Conservation (phyloP, 2,797 vertebrate species). For the Menidia menidia region DNA sequence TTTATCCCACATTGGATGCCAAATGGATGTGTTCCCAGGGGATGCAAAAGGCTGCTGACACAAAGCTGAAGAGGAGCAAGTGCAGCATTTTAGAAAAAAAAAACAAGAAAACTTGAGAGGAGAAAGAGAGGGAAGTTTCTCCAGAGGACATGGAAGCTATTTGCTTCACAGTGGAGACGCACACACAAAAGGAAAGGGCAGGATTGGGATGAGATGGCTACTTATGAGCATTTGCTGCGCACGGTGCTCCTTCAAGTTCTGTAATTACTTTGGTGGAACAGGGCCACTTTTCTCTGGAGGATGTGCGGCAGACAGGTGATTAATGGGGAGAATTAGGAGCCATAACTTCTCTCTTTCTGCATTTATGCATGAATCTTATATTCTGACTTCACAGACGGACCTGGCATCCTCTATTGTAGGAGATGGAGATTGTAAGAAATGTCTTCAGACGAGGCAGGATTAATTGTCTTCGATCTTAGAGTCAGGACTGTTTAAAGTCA, state of each 20-base stretch:
- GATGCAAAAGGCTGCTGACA: constrained; percentile 47
- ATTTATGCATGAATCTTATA: constrained; percentile 54
- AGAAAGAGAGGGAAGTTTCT: constrained; percentile 28
- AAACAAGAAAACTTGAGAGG: background rate
- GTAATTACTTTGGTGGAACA: constrained; percentile 65
- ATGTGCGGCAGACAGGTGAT: constrained; percentile 68
- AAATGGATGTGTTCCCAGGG: constrained; percentile 64
- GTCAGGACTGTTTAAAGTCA: constrained; percentile 45
- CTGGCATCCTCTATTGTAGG: constrained; percentile 54
- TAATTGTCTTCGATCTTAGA: constrained; percentile 48
- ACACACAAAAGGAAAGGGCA: constrained; percentile 39
- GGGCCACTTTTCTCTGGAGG: constrained; percentile 53
- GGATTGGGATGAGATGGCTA: constrained; percentile 57
- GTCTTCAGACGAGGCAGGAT: constrained; percentile 53
- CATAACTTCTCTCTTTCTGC: constrained; percentile 47
- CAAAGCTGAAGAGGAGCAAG: constrained; percentile 50
- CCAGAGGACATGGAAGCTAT: constrained; percentile 37
- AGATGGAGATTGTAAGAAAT: constrained; percentile 34
- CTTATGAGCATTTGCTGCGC: constrained; percentile 62
- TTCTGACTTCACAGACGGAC: constrained; percentile 53
- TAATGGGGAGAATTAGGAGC: constrained; percentile 73
- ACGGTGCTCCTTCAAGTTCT: constrained; percentile 63
- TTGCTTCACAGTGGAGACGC: constrained; percentile 13
- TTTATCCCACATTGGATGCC: constrained; percentile 64
- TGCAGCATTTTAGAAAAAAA: constrained; percentile 37